Percentiles rank a stretch among this genome's conserved stretches.
Conservation (phyloP, 1,140 invertebrate species). For the Lethrus apterus region DNA sequence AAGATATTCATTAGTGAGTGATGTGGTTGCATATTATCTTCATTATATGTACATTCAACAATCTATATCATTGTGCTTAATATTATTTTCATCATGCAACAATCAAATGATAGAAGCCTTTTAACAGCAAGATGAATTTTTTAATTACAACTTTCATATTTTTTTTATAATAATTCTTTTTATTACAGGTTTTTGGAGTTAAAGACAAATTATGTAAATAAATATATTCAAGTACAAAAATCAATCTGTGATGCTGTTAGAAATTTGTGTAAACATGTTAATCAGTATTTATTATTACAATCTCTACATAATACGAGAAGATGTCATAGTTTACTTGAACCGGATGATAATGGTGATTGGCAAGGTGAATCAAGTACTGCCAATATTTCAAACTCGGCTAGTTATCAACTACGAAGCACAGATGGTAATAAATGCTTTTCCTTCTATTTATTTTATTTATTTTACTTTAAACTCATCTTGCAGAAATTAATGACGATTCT, state of each 20-base stretch:
- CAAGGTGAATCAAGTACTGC: conserved; percentile 19
- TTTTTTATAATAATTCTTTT: no score
- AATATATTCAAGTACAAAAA: conserved; percentile 49
- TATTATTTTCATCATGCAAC: no score
- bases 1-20: no score
- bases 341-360: conserved; percentile 44
- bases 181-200: conserved; percentile 46
- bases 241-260: conserved; percentile 50
- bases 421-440: conserved; percentile 33
- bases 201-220: conserved; percentile 44
- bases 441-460: not conserved
- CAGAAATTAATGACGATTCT: conserved; percentile 30
- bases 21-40: no score
- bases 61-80: no score
- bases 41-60: no score
- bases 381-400: conserved; percentile 19
- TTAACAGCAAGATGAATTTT: no score
- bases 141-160: no score
- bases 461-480: conserved; percentile 5
- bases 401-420: conserved; percentile 32
- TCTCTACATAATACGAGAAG: conserved; percentile 62
- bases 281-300: conserved; percentile 64
- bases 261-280: conserved; percentile 58
- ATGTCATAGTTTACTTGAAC: conserved; percentile 63
- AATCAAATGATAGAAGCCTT: no score